These are phyloP conservation scores for Meteorus cinctellus DNA, from an alignment of 2,888 invertebrate genomes.

Conservation along the genomic window DNA sequence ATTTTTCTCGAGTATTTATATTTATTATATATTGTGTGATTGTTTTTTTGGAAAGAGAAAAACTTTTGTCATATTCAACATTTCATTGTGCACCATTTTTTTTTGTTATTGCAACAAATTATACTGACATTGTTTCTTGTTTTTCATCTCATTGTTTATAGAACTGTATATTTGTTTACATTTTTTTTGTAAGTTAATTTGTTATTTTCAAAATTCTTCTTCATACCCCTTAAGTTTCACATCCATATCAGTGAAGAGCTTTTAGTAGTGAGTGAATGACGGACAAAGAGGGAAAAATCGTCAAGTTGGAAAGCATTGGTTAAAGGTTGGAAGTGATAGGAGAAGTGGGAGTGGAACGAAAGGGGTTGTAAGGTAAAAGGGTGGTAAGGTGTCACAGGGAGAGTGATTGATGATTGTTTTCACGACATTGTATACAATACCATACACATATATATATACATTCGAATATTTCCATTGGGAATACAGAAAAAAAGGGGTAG, in stretches of 20 bases:
- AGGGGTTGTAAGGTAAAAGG: constrained; percentile 15
- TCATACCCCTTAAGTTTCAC: background rate
- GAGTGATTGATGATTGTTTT: constrained; percentile 69
- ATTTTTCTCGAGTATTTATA: too few species aligned
- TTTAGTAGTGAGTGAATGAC: constrained; percentile 15
- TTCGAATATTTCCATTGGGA: background rate
- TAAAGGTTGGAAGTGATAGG: background rate
- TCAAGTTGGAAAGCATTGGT: background rate
- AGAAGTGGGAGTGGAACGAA: background rate
- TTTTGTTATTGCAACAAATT: too few species aligned
- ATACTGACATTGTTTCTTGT: too few species aligned
- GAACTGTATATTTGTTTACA: too few species aligned
- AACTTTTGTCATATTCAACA: too few species aligned
- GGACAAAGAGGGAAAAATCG: constrained; percentile 2
- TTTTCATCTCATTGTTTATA: too few species aligned
- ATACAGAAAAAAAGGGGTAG: too few species aligned
- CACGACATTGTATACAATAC: constrained; percentile 58
- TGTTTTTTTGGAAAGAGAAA: too few species aligned
- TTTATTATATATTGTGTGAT: too few species aligned
- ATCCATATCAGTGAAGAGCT: constrained; percentile 25
- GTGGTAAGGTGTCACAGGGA: constrained; percentile 51
- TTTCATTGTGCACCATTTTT: too few species aligned
- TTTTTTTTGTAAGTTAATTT: background rate
- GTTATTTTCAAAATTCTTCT: background rate
- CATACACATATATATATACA: background rate